Conservation (phyloP, 2,888 invertebrate species). For the Tenodera sinensis region DNA sequence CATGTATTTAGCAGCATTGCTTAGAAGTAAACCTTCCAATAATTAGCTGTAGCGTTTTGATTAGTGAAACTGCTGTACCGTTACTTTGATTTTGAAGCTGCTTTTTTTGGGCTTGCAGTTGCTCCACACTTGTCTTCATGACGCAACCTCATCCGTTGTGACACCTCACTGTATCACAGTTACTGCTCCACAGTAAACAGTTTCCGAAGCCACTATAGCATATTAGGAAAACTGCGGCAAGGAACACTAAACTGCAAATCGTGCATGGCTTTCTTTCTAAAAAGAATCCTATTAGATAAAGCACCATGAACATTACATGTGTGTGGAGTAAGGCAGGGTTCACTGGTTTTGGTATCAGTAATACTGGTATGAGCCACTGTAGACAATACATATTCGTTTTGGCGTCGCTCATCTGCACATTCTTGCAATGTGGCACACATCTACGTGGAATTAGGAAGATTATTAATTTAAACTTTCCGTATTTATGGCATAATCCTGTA, state of each 20-base stretch:
- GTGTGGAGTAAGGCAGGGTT: slow-evolving; percentile 95
- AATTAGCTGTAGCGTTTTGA: background rate
- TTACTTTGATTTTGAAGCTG: background rate
- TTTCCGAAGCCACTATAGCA: slow-evolving; percentile 96
- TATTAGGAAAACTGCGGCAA: slow-evolving; percentile 87
- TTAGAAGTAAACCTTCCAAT: background rate
- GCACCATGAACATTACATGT: slow-evolving; percentile 95
- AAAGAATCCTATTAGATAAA: slow-evolving; percentile 95
- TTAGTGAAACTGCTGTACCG: background rate
- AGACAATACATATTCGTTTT: slow-evolving; percentile 83
- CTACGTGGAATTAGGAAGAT: background rate
- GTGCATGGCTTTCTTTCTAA: slow-evolving; percentile 96
- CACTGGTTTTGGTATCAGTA: slow-evolving; percentile 94
- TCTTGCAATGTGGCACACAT: background rate
- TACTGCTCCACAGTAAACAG: slow-evolving; percentile 86
- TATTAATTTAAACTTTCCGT: background rate
- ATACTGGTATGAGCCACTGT: slow-evolving; percentile 94
- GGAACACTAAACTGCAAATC: slow-evolving; percentile 92
- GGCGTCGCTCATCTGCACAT: background rate
- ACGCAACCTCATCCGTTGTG: slow-evolving; percentile 44
- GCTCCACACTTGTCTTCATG: background rate
- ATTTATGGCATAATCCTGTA: background rate
- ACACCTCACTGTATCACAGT: slow-evolving; percentile 59
- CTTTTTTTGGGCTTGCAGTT: background rate
- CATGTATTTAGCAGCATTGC: background rate